Evolutionary conservation across 2,888 invertebrate genomes (phyloP), one percentile per base, ranked within the genome.

Genomic region (Oxytorus armatus): DNA sequence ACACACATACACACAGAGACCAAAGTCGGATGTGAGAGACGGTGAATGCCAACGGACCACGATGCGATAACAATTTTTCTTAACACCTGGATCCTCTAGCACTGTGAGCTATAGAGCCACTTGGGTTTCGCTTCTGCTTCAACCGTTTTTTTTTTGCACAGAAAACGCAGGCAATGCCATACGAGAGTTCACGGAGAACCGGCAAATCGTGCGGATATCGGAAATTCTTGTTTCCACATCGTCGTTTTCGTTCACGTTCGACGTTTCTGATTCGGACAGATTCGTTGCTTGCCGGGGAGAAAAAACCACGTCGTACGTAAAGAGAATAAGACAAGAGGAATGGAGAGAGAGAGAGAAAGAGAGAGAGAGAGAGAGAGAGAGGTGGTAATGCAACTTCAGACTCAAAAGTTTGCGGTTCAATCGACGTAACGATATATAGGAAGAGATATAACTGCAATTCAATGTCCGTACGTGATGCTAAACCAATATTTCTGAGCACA

Each of bases 1-100:
- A 63, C 47, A 29, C 53, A 33, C 44, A 23, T 29, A 65, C 23
- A 73, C 29, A 18, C 47, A 29, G 8, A 16, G 21, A 49, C 29
- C 36, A 25, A 69, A 59, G 18, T 57, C 73, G 80, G 55, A 84
- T 73, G 53, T 81, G 79, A 69, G 57, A 75, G 69, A 77, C 65
- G 84, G 70, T 44, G 74, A 74, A 74, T 66, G 51, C 51, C 61
- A 72, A 66, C 65, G 33, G 29, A 36, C 44, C 68, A 53, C 78
- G 75, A 82, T 79, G 70, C 83, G 83, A 81, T 81, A 83, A 81
- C 77, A 79, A 81, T 81, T 83, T 81, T 79, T 81, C 81, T 75
- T 55, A 75, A 79, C 83, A 79, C 77, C 79, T 79, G 79, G 73
- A 81, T 77, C 57, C 77, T n/a, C n/a, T n/a, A n/a, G n/a, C 53